phyloP scores from a whole-genome alignment of 1,140 invertebrate genomes.

The Amyelois transitella region DNA sequence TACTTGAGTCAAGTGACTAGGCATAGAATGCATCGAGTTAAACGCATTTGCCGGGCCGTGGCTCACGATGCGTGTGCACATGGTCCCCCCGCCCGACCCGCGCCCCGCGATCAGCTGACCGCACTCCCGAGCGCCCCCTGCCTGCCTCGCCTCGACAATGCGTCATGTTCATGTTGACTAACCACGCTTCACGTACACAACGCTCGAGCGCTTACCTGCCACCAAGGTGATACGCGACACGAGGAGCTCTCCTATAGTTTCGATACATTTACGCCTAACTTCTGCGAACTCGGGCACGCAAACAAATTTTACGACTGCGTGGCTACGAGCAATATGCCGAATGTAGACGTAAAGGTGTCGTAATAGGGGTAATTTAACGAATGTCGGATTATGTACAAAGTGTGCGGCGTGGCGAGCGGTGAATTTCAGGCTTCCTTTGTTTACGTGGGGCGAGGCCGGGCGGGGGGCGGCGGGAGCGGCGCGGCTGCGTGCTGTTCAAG shows the following conservation, averaged over 20 bases:
- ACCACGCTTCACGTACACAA: conserved; percentile 32
- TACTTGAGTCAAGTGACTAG: conserved; percentile 21
- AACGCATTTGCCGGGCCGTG: conserved; percentile 26
- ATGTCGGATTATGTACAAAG: conserved; percentile 6
- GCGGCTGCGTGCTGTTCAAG: conserved; percentile 60
- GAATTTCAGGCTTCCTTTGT: conserved; percentile 66
- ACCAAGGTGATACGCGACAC: conserved; percentile 22
- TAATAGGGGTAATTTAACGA: neutral
- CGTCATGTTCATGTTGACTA: conserved; percentile 38
- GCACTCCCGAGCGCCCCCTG: conserved; percentile 21
- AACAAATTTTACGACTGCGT: neutral
- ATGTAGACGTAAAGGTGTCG: neutral
- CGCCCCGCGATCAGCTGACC: conserved; percentile 8
- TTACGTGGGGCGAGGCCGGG: conserved; percentile 59
- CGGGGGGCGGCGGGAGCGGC: conserved; percentile 20
- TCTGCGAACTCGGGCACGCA: neutral
- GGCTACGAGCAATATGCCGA: neutral
- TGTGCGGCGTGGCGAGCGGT: conserved; percentile 25
- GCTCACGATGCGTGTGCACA: conserved; percentile 54
- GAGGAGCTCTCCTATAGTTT: neutral
- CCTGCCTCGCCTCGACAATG: conserved; percentile 27
- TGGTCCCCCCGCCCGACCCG: conserved; percentile 16
- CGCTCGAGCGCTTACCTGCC: conserved; percentile 15
- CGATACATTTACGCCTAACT: neutral
- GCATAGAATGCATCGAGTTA: conserved; percentile 27